These are phyloP conservation scores for Tichodroma muraria DNA, from an alignment of 2,113 vertebrate species.

Conservation along the genomic window DNA sequence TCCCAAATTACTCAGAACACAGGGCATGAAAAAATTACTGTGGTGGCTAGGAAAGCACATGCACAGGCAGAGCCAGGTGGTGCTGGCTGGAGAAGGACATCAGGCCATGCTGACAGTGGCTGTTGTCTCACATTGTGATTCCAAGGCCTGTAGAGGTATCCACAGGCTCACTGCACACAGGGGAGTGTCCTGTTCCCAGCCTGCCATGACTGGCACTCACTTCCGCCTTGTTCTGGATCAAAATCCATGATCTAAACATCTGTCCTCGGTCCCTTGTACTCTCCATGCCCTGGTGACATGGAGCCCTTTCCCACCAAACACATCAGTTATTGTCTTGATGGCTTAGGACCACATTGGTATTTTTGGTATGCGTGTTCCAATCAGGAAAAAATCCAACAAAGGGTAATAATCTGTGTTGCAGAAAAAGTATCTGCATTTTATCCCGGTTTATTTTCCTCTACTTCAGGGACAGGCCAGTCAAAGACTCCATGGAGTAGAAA, in stretches of 20 bases:
- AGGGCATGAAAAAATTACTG: not conserved
- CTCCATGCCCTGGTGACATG: not conserved
- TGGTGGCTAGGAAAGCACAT: not conserved
- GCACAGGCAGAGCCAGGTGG: not conserved
- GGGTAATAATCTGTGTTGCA: not conserved
- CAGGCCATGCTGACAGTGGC: not conserved
- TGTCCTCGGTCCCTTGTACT: not conserved
- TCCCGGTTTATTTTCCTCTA: not conserved
- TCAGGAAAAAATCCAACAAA: not conserved
- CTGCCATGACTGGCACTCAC: not conserved
- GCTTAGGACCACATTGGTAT: not conserved
- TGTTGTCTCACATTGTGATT: fast-evolving
- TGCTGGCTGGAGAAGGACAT: not conserved
- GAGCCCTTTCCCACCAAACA: not conserved
- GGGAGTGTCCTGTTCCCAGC: not conserved
- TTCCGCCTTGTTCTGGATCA: not conserved
- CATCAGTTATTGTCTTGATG: not conserved
- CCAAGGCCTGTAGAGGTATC: not conserved
- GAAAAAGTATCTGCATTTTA: not conserved
- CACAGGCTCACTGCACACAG: not conserved
- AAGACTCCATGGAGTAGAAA: not conserved
- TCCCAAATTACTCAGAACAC: not conserved
- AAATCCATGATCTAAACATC: not conserved
- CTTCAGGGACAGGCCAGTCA: not conserved
- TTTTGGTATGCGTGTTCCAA: not conserved